phyloP scores from a whole-genome alignment of 2,113 vertebrate genomes.

The Catharus fuscescens region DNA sequence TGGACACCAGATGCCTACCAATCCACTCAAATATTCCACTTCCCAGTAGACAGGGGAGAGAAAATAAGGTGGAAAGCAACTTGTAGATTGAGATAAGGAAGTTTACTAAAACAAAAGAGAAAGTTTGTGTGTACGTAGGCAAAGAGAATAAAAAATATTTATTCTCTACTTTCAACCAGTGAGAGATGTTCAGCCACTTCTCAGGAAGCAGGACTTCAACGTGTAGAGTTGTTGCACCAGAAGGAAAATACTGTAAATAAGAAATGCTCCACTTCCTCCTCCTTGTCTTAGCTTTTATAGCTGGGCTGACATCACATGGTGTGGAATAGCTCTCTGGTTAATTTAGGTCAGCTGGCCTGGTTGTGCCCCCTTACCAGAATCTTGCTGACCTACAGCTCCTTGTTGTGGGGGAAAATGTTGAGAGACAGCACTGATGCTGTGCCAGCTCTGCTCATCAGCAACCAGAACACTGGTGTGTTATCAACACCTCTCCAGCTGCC shows the following conservation, averaged over 20 bases:
- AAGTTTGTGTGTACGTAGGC: background rate
- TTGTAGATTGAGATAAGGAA: background rate
- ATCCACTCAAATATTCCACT: background rate
- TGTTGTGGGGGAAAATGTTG: background rate
- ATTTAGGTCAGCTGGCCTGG: background rate
- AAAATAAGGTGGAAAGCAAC: background rate
- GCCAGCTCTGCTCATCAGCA: background rate
- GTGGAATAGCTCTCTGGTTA: background rate
- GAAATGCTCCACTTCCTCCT: background rate
- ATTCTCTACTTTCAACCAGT: background rate
- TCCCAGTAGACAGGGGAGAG: background rate
- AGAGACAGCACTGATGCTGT: background rate
- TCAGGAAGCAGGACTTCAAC: background rate
- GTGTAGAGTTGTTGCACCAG: background rate
- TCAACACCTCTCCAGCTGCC: background rate
- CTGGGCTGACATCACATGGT: background rate
- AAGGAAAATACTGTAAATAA: background rate
- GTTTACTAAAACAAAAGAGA: background rate
- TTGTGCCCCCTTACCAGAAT: background rate
- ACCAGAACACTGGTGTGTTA: background rate
- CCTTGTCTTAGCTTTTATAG: background rate
- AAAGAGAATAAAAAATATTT: background rate
- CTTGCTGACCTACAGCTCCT: background rate
- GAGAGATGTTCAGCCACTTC: background rate
- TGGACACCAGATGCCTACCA: background rate